Base-by-base conservation (phyloP, 30 jellyfish, hydroid and myxozoan genomes). In the Hydractinia echinata region DNA sequence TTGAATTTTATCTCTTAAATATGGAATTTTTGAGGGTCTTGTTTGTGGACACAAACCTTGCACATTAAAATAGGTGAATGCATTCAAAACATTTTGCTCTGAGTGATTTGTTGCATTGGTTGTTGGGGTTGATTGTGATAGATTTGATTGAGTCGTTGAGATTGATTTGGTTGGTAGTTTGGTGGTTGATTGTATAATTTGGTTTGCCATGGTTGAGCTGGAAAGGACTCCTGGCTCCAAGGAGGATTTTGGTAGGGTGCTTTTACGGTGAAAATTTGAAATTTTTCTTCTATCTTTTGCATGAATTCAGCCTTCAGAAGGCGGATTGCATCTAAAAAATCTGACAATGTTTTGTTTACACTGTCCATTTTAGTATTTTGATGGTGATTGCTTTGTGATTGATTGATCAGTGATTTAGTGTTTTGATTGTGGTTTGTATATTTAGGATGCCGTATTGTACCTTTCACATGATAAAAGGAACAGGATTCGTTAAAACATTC, bases 171-270 rank as follows among this genome's bases (percentile, higher is more conserved):
- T 3, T 58, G 15, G 69, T 58, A 58, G 15, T 3, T 58, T 58
- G 1, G 15, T 58, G 15, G 69, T 58, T 58, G 69, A 13, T 11
- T 58, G 15, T 58, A 16, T 58, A 16, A 16, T 13, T 13, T 58
- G 15, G 69, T 13, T 58, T 58, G 69, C 69, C 69, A 58, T 58
- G 69, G 69, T 58, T 58, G 69, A 16, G 69, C 19, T 58, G 69
- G 3, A 11, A 11, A 16, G 69, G 18, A 58, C 69, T 58, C 69
- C 19, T 58, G 69, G 69, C 19, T 58, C 69, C 69, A 58, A 58
- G 19, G 18, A 11, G 15, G 69, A 58, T 58, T 58, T 58, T 16
- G 19, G 69, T 58, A 16, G 18, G 69, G 69, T 16, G 69, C 69
- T 58, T 16, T 11, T 58, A 11, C 19, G 1, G 69, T 13, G 69